Conservation (phyloP, 2,888 invertebrate species). For the Tetramorium bicarinatum region DNA sequence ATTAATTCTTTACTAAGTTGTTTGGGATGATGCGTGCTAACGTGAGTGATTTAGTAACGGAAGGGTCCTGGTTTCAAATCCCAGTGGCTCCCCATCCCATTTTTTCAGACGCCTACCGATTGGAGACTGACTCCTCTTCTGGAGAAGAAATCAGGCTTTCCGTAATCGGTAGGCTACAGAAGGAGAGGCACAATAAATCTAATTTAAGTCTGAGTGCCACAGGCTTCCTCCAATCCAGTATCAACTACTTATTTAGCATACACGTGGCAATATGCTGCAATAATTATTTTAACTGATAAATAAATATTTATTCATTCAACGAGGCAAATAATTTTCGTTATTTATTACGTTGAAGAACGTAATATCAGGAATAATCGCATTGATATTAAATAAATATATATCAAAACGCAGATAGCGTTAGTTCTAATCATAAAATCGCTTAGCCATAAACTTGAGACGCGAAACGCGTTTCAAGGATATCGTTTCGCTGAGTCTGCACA, state of each 20-base stretch:
- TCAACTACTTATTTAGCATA: not conserved
- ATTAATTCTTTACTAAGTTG: not conserved
- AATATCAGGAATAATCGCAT: not conserved
- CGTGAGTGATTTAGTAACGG: no score
- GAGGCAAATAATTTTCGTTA: not conserved
- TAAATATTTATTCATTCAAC: slow-evolving; percentile 18
- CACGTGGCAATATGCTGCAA: not conserved
- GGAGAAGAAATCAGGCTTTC: no score
- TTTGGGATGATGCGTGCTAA: not conserved
- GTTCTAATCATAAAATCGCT: slow-evolving; percentile 8
- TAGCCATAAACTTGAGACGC: not conserved
- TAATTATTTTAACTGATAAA: not conserved
- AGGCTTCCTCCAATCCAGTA: no score
- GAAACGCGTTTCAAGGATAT: not conserved
- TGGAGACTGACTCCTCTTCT: no score
- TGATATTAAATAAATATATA: not conserved
- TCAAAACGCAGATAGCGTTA: not conserved
- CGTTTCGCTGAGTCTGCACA: not conserved
- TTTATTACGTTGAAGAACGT: not conserved
- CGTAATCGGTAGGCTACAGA: no score
- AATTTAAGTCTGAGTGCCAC: no score
- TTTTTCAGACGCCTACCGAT: no score
- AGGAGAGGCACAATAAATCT: no score
- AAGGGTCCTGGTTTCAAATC: no score
- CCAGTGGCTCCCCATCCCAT: no score